phyloP scores from a whole-genome alignment of 2,888 invertebrate genomes.

The Sphecodes monilicornis region DNA sequence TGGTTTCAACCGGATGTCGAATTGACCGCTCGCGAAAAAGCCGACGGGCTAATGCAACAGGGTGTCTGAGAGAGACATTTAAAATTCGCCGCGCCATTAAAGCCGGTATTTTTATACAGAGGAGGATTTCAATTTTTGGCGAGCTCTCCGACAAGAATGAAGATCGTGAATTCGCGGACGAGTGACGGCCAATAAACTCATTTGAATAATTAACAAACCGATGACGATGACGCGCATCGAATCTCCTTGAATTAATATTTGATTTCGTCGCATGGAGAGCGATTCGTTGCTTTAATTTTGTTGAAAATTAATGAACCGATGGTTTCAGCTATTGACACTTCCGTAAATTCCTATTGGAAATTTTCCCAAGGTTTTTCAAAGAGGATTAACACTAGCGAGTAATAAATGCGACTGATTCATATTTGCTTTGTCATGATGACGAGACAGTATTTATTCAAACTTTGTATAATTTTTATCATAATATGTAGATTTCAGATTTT shows the following conservation, averaged over 20 bases:
- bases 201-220: neutral
- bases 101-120: neutral
- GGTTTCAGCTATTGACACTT: neutral
- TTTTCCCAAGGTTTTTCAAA: no score
- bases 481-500: no score
- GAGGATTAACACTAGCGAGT: no score
- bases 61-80: neutral
- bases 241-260: neutral
- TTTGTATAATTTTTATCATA: no score
- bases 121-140: neutral
- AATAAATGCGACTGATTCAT: no score
- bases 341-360: no score
- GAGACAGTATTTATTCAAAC: no score
- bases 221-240: neutral
- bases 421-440: no score
- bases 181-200: neutral
- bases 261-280: no score
- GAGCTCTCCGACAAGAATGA: neutral
- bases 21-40: slow-evolving; percentile 6
- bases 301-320: neutral
- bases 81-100: neutral
- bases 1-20: slow-evolving; percentile 17
- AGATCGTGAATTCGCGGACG: no score
- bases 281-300: neutral
- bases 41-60: slow-evolving; percentile 2